Percentiles rank a stretch among this genome's conserved stretches.
Evolutionary conservation across 2,113 vertebrate genomes (phyloP).

Genomic region (Carollia perspicillata): DNA sequence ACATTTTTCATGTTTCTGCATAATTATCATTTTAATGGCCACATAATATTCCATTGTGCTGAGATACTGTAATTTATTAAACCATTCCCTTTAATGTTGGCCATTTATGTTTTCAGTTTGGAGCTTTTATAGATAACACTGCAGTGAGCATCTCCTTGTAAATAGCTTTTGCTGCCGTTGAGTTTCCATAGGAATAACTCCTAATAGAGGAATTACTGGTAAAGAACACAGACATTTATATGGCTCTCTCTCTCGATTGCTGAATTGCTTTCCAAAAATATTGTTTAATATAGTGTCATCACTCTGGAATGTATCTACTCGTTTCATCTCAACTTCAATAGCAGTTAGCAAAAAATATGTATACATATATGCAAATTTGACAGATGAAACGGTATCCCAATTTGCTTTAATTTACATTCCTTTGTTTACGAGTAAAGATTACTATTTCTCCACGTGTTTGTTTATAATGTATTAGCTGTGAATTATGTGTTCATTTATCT

Average conservation of each 20-base stretch:
- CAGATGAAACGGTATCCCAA: not conserved
- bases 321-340: not conserved
- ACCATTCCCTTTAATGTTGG: conserved; percentile 69
- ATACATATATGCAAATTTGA: not conserved
- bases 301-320: not conserved
- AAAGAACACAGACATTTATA: conserved; percentile 35
- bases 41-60: conserved; percentile 76
- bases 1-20: conserved; percentile 68
- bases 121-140: conserved; percentile 67
- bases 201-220: conserved; percentile 56
- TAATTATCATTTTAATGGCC: conserved; percentile 76
- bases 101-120: conserved; percentile 68
- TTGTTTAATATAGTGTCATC: conserved; percentile 21
- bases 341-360: not conserved
- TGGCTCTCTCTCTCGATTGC: not conserved
- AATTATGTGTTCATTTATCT: conserved; percentile 38
- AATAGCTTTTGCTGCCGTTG: conserved; percentile 60
- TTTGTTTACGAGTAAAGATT: conserved; percentile 35
- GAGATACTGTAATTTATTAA: conserved; percentile 73
- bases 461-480: not conserved
- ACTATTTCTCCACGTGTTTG: not conserved
- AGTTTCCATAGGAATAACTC: conserved; percentile 64
- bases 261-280: conserved; percentile 52
- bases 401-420: conserved; percentile 46
- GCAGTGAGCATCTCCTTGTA: conserved; percentile 49